Evolutionary conservation across 2,797 vertebrate genomes (phyloP).

Genomic region (Falco naumanni): DNA sequence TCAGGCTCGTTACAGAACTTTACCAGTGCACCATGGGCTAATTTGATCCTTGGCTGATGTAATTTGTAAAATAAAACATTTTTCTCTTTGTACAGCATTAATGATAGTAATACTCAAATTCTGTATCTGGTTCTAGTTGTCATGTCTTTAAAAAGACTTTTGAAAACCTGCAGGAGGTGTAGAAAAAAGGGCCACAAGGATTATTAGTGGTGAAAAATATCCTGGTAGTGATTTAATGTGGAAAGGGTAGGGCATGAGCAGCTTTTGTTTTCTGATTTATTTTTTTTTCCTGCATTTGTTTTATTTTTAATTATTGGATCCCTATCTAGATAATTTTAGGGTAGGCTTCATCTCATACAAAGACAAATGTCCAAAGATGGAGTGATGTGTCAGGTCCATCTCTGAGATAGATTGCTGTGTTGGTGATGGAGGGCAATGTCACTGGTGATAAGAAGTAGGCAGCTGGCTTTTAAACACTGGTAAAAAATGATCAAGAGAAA

Average conservation of each 20-base stretch:
- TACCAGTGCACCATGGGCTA: not conserved
- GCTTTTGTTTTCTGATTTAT: not conserved
- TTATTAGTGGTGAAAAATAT: not conserved
- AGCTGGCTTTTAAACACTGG: not conserved
- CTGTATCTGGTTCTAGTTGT: not conserved
- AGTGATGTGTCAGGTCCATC: not conserved
- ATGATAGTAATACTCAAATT: not conserved
- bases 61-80: not conserved
- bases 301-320: not conserved
- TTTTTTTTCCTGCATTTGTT: not conserved
- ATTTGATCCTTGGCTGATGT: not conserved
- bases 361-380: not conserved
- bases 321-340: not conserved
- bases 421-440: not conserved
- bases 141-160: not conserved
- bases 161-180: not conserved
- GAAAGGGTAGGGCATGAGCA: not conserved
- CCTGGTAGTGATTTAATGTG: not conserved
- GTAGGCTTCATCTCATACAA: not conserved
- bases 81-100: not conserved
- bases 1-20: not conserved
- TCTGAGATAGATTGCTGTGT: not conserved
- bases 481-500: not conserved
- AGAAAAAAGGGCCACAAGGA: not conserved
- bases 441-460: not conserved